These are phyloP conservation scores for Tychaedon coryphoeus DNA, from an alignment of 2,113 vertebrate genomes.

Conservation along the genomic window DNA sequence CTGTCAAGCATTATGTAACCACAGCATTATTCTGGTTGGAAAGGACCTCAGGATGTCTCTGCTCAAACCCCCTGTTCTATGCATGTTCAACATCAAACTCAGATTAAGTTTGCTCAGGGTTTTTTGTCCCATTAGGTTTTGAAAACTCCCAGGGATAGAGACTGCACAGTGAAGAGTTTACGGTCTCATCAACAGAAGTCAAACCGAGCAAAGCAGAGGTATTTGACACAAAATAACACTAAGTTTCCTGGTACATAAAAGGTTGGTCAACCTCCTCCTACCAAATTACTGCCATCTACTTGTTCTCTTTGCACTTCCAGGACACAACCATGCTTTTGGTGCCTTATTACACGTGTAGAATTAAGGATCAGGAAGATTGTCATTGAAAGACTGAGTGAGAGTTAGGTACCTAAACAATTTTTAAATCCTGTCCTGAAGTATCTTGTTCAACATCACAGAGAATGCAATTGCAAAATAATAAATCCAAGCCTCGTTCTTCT, in stretches of 20 bases:
- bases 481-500: not conserved
- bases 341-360: not conserved
- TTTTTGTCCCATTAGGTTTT: not conserved
- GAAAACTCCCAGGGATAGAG: not conserved
- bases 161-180: not conserved
- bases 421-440: not conserved
- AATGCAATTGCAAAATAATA: not conserved
- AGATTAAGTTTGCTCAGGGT: not conserved
- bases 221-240: not conserved
- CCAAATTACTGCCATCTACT: not conserved
- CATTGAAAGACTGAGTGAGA: not conserved
- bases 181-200: not conserved
- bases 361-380: not conserved
- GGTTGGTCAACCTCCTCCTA: not conserved
- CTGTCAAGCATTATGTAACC: not conserved
- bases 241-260: not conserved
- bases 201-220: not conserved
- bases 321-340: not conserved
- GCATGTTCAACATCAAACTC: not conserved
- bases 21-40: not conserved
- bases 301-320: not conserved
- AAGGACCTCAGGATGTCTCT: not conserved
- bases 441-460: not conserved
- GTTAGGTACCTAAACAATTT: not conserved
- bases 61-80: not conserved